Conservation (phyloP, 1,140 invertebrate genomes). For the Hyposmocoma kahamanoa region DNA sequence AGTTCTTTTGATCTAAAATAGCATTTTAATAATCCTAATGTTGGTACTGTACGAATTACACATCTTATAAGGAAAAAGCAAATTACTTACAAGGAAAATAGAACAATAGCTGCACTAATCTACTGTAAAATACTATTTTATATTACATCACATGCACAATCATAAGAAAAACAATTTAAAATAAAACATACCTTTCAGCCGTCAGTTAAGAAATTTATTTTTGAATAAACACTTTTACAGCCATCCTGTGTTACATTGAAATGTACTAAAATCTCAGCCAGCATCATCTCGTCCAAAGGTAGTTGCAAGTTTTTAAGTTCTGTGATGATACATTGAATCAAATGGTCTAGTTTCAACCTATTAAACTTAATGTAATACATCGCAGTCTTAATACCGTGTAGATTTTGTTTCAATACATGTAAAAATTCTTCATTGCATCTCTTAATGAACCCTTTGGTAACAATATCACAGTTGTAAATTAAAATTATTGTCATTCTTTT, state of each 20-base stretch:
- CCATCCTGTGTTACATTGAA: constrained; percentile 57
- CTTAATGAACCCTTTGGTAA: constrained; percentile 20
- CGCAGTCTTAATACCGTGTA: constrained; percentile 25
- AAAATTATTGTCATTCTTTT: constrained; percentile 44
- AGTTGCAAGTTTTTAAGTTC: constrained; percentile 31
- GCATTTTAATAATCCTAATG: constrained; percentile 15
- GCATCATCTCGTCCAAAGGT: constrained; percentile 22
- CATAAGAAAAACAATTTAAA: constrained; percentile 7
- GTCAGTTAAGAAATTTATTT: constrained; percentile 47
- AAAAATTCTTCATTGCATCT: constrained; percentile 35
- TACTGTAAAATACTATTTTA: too few relatives aligned
- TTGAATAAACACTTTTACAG: constrained; percentile 60
- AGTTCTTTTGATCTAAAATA: constrained; percentile 66
- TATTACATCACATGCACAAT: not conserved
- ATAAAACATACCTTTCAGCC: constrained; percentile 32
- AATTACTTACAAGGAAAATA: too few relatives aligned
- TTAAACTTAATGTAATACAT: constrained; percentile 50
- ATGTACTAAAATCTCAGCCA: constrained; percentile 39
- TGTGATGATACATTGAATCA: constrained; percentile 48
- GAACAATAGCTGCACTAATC: not conserved
- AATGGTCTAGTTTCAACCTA: constrained; percentile 30
- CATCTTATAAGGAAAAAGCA: too few relatives aligned
- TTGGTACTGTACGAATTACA: too few relatives aligned
- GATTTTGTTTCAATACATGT: constrained; percentile 23
- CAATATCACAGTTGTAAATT: constrained; percentile 43